Evolutionary conservation across 2,113 vertebrate species (phyloP), one percentile per base, ranked within the genome.

Genomic region (Varanus salvator): DNA sequence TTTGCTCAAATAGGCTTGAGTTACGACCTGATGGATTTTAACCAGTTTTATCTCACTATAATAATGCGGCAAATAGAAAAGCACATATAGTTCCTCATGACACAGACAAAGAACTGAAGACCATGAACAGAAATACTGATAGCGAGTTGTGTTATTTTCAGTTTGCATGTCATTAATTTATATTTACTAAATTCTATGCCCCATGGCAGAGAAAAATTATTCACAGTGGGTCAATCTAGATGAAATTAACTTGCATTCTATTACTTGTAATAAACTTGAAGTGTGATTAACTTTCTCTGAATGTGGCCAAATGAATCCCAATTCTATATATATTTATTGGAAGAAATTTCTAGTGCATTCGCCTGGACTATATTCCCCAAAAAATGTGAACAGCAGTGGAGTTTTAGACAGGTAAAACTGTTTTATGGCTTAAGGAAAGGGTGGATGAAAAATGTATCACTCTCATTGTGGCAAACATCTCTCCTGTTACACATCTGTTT

Each of bases 401-500:
- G 50, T 11, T 48, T 76, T 68, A 85, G n/a, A 48, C 23, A 54
- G n/a, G 9, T 77, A 52, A 85, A 48, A 17, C 15, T 74, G 69
- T 2, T 34, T 85, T 57, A n/a, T 85, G 15, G 8, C 48, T 66
- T 64, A 64, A 64, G 8, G n/a, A 7, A 44, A 44, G 12, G 6
- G 9, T 6, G 44, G 27, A 44, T 44, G 23, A 52, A 66, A 76
- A 69, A 17, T 6, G 2, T 68, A 29, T 31, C 25, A 68, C 50
- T 69, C 3, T 66, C 15, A 74, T 31, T 21, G 17, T 85, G 31
- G 48, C 64, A 50, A 21, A 52, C 60, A 50, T 66, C 23, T 77
- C 23, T 52, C 34, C 25, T 25, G 21, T 44, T 68, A 54, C 44
- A 77, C 82, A 89, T 89, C 88, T 89, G 74, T 54, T 85, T 78